Evolutionary conservation across 1,140 invertebrate genomes (phyloP).

Genomic region (Mactra quadrangularis): DNA sequence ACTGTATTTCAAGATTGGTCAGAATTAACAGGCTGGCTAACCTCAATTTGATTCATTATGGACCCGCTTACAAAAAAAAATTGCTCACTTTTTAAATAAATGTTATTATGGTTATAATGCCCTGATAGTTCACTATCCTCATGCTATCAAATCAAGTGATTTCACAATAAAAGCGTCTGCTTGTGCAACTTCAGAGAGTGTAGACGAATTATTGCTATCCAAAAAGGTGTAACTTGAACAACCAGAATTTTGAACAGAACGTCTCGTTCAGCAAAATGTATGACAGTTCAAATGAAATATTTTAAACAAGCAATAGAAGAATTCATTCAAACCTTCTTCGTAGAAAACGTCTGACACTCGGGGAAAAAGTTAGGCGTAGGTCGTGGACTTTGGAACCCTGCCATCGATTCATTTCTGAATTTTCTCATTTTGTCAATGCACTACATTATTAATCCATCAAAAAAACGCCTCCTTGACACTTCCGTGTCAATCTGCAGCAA

Average conservation of each 20-base stretch:
- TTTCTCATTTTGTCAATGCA: background rate
- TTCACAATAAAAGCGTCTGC: too few relatives aligned
- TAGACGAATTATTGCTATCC: too few relatives aligned
- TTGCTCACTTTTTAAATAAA: too few relatives aligned
- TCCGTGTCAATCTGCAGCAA: background rate
- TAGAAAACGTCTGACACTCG: slow-evolving; percentile 82
- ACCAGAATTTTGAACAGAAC: background rate
- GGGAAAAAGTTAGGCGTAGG: slow-evolving; percentile 83
- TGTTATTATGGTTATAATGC: too few relatives aligned
- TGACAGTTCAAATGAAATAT: background rate
- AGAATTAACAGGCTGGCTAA: too few relatives aligned
- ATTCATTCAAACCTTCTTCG: slow-evolving; percentile 80
- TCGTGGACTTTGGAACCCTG: slow-evolving; percentile 75
- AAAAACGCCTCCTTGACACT: background rate
- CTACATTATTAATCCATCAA: background rate
- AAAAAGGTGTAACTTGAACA: too few relatives aligned
- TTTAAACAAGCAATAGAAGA: slow-evolving; percentile 32
- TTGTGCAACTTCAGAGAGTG: too few relatives aligned
- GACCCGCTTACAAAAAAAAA: too few relatives aligned
- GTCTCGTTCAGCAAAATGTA: background rate
- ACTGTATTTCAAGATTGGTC: too few relatives aligned
- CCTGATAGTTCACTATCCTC: too few relatives aligned
- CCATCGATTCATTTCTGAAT: slow-evolving; percentile 37
- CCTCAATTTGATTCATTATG: too few relatives aligned
- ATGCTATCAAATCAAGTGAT: too few relatives aligned